Percentiles rank a stretch among this genome's conserved stretches.
phyloP scores from a whole-genome alignment of 2,113 vertebrate genomes.

The Gadus chalcogrammus region DNA sequence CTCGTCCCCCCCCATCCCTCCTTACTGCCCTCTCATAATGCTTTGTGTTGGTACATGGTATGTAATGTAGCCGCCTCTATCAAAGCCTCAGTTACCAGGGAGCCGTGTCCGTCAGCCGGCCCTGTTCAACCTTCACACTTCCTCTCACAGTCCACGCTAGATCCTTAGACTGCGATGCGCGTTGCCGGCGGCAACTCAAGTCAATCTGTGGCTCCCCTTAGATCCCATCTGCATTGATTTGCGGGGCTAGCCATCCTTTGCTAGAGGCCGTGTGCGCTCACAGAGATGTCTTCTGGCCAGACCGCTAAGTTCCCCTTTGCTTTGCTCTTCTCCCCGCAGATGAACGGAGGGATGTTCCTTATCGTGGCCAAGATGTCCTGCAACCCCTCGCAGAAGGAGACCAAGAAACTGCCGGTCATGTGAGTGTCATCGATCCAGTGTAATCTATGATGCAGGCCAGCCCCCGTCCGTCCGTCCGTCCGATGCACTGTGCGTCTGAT shows the following conservation, averaged over 20 bases:
- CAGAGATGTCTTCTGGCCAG: neutral
- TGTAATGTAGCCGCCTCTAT: too few relatives aligned
- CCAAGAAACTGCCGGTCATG: conserved; percentile 92
- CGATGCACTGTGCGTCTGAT: too few relatives aligned
- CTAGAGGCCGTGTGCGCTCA: neutral
- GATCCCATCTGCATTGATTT: conserved; percentile 35
- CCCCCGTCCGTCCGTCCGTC: too few relatives aligned
- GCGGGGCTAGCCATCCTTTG: neutral
- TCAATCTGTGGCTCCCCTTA: neutral
- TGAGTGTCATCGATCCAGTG: conserved; percentile 75
- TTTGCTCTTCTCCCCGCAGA: conserved; percentile 65
- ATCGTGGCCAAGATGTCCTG: conserved; percentile 90
- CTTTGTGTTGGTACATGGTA: too few relatives aligned
- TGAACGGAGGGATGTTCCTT: conserved; percentile 92
- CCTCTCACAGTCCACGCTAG: too few relatives aligned
- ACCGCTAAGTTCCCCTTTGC: neutral
- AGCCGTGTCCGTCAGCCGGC: too few relatives aligned
- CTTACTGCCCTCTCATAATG: neutral
- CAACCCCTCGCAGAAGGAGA: conserved; percentile 89
- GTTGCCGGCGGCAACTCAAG: neutral
- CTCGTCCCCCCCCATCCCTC: neutral
- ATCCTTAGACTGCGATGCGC: too few relatives aligned
- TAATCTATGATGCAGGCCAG: neutral
- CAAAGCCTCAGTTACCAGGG: too few relatives aligned
- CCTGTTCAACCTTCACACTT: too few relatives aligned